Evolutionary conservation across 2,113 vertebrate species (phyloP).

Genomic region (Amphilophus citrinellus): DNA sequence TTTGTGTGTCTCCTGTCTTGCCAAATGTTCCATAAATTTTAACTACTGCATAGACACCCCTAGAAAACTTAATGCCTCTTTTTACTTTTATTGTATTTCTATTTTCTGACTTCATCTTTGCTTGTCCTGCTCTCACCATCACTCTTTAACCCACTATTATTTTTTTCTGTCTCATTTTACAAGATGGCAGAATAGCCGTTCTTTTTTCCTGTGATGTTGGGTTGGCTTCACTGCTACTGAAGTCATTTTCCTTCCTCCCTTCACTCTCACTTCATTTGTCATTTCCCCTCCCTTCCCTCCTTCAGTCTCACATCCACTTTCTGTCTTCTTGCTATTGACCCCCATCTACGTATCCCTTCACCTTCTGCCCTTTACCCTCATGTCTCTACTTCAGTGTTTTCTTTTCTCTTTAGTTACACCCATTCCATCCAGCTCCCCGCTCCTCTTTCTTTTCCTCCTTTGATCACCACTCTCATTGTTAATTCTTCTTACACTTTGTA

Average conservation of each 20-base stretch:
- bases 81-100: neutral
- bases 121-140: neutral
- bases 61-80: neutral
- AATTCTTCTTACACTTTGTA: constrained; percentile 58
- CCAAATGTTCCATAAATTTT: neutral
- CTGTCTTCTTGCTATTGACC: neutral
- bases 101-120: neutral
- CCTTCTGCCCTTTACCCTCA: constrained; percentile 46
- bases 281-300: neutral
- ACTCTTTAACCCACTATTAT: neutral
- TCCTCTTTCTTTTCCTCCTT: constrained; percentile 34
- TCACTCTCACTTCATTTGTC: neutral
- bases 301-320: neutral
- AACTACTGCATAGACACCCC: neutral
- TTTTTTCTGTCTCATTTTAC: constrained; percentile 35
- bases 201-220: constrained; percentile 28
- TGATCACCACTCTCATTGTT: constrained; percentile 33
- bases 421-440: neutral
- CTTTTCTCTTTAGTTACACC: constrained; percentile 41
- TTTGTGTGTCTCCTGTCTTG: neutral
- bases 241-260: constrained; percentile 47
- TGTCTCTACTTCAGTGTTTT: constrained; percentile 21
- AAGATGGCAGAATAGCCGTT: neutral
- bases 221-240: constrained; percentile 38
- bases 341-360: constrained; percentile 17